Evolutionary conservation across 2,113 vertebrate species (phyloP), one percentile per base, ranked within the genome.

Genomic region (Coracopsis vasa): DNA sequence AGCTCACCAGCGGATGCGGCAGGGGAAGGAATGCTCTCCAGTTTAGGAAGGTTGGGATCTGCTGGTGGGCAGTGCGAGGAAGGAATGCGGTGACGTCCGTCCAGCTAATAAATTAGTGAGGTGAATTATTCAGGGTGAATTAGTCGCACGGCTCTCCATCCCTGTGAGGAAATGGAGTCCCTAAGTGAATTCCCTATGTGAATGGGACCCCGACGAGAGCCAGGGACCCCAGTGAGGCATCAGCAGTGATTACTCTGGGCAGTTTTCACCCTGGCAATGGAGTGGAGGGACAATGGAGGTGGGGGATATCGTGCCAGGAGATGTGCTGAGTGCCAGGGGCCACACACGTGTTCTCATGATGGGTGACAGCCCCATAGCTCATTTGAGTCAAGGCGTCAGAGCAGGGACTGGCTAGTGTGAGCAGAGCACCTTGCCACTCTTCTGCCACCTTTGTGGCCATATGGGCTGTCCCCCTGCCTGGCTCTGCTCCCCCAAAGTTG

Each of bases 51-150:
- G 96, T 60, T 88, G 80, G 71, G 92, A 96, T 88, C 80, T 65
- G 91, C 90, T 95, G 90, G 86, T 88, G 88, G 96, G 94, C 93
- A 95, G 91, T 54, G 69, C 15, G 2, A 47, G 78, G 61, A 93
- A 91, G 88, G 96, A 96, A 96, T 84, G 90, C 33, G 7, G 79
- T 97, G 94, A 97, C 88, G 83, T 95, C 73, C 31, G 1, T 86
- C 79, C 73, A 94, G 95, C 91, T 94, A 93, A 96, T 94, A 96
- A 91, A 95, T 94, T 91, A 95, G 56, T 2, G 2, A 89, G 64
- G 79, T 87, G 62, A 94, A 94, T 94, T 95, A 91, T 91, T 92
- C 69, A 78, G 77, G 70, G 85, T 37, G 91, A 93, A 90, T 96
- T 91, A 92, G 95, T 82, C 11, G 2, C 84, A 79, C 4, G 1